Base-by-base conservation (phyloP, 2,113 vertebrate species). In the Phrynosoma platyrhinos region DNA sequence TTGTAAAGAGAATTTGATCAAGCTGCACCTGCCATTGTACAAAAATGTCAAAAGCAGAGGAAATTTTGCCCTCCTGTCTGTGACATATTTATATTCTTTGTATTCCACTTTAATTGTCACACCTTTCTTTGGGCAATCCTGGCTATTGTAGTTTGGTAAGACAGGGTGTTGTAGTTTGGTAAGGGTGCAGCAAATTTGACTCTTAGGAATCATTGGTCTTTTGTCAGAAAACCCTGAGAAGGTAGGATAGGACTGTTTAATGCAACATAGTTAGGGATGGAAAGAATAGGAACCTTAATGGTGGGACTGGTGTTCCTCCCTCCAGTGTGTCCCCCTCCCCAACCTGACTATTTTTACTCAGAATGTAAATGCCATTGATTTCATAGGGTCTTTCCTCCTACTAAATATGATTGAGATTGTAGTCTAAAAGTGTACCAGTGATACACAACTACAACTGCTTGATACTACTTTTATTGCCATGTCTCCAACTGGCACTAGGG, bases 31-130 rank as follows among this genome's bases (percentile, higher is more conserved):
- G 55, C n/a, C 7, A 9, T 82, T 71, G 72, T 94, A 72, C 92
- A 91, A 89, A 93, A 95, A 94, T 86, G 93, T 91, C 76, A 55
- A 88, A 87, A 93, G 16, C 53, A 69, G 7, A 58, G 27, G n/a
- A 18, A 84, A 21, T 1, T 47, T n/a, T 13, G n/a, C 32, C 32
- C 21, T 27, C 20, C 20, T 53, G 52, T 53, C 27, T n/a, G 42
- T 18, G 27, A 18, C 9, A 47, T 83, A n/a, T 20, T 66, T 52
- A 52, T 16, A 20, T 14, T 62, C 14, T 62, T 62, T 62, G 18
- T 62, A 62, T 18, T 20, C 58, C 14, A 62, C 1, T 62, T 62
- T 62, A 62, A 16, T 4, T 62, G 58, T 62, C 58, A 62, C 16
- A 62, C 16, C 58, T 62, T 16, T 62, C 16, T 12, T 62, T 12